Evolutionary conservation across 2,113 vertebrate species (phyloP).

Genomic region (rabbit (Oryctolagus cuniculus)): DNA sequence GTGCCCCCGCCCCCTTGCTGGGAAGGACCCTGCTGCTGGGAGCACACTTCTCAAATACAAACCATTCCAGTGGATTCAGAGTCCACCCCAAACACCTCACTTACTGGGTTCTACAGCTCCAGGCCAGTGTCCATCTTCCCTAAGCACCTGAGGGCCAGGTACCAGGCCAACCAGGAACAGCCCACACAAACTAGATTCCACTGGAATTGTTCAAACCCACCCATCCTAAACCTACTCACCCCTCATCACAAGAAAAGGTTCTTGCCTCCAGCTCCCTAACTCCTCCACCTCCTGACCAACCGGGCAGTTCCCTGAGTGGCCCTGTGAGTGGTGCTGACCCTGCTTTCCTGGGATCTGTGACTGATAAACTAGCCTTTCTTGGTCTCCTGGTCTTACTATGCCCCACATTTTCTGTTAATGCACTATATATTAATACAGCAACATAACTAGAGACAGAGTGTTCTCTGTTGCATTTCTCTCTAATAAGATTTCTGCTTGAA

Average conservation of each 20-base stretch:
- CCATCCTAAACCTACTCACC: accelerated
- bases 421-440: neutral
- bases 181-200: accelerated
- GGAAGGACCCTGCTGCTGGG: neutral
- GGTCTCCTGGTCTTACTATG: neutral
- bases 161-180: neutral
- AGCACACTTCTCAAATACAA: neutral
- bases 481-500: neutral
- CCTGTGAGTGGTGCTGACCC: accelerated
- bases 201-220: accelerated
- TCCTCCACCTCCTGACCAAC: neutral
- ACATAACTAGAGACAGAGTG: too few species aligned
- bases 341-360: neutral
- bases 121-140: too few species aligned
- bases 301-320: accelerated
- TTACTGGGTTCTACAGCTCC: accelerated
- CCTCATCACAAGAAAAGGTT: neutral
- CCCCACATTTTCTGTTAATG: neutral
- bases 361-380: neutral
- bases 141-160: too few species aligned
- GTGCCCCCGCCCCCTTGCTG: too few species aligned
- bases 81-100: too few species aligned
- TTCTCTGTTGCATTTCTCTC: neutral
- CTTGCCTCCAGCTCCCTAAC: accelerated
- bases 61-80: neutral